phyloP scores from a whole-genome alignment of 2,888 invertebrate genomes.

The Aelia acuminata region DNA sequence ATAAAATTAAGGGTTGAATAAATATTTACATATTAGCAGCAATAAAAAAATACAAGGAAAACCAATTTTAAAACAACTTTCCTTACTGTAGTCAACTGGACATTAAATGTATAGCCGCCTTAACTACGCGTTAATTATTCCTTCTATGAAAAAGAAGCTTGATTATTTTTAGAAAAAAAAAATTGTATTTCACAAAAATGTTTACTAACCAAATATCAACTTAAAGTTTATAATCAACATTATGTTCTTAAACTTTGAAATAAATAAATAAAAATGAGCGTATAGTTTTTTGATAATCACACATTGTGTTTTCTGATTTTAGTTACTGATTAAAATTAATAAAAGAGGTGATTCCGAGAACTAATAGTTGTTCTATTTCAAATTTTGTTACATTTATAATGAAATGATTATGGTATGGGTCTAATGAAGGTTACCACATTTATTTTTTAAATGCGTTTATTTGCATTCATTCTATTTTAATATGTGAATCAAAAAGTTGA shows the following conservation, averaged over 20 bases:
- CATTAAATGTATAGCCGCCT: background rate
- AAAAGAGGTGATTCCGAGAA: background rate
- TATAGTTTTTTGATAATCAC: background rate
- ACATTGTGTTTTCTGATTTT: background rate
- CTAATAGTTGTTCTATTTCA: background rate
- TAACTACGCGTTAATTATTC: conserved; percentile 12
- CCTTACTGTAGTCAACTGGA: background rate
- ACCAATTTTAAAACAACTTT: background rate
- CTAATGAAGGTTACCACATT: background rate
- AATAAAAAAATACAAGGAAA: background rate
- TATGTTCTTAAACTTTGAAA: background rate
- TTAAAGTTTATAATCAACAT: too few species aligned
- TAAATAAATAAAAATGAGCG: background rate
- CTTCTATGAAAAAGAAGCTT: background rate
- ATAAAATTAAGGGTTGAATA: background rate
- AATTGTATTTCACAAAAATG: background rate
- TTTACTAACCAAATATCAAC: background rate
- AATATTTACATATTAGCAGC: background rate
- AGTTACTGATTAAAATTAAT: background rate
- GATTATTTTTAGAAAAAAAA: background rate
- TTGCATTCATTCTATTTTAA: background rate
- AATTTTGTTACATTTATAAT: background rate
- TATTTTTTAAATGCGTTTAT: background rate
- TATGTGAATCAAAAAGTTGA: background rate
- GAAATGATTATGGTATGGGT: background rate